Evolutionary conservation across 2,888 invertebrate species (phyloP), one percentile per base, ranked within the genome.

Genomic region (Masnerella sp.): DNA sequence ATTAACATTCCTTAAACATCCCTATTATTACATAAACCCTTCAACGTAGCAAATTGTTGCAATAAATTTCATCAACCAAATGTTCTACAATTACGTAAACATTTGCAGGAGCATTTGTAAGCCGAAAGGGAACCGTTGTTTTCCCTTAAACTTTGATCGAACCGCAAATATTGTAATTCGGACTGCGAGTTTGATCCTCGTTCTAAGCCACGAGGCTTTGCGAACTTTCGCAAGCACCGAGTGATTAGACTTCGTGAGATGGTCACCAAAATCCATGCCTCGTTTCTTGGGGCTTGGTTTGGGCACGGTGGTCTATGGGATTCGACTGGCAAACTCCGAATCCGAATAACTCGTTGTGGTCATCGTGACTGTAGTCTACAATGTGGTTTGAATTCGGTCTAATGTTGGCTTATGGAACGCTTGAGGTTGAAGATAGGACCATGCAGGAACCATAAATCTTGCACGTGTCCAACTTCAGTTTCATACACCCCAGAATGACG

Each of bases 391-490:
- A 81, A 80, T 82, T 78, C 77, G 77, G 79, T 78, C 78, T 74
- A 75, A 76, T 76, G 79, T 79, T 76, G 82, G 77, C 79, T 81
- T 80, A 79, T 80, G 78, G 77, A 79, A 77, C 80, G 78, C 77
- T 62, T 76, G 76, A 73, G 78, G 18, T 25, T 5, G 78, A 81
- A 79, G 83, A 83, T 84, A 80, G 80, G 82, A 84, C 83, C 84
- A 83, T 84, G 84, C 83, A 81, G 79, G 75, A 76, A 74, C 78
- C 78, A 81, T 83, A 84, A 84, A 84, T 84, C 81, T 81, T 79
- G 82, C 82, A 82, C 81, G 81, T 81, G 82, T 79, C 79, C 56
- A 70, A 65, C 49, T 49, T 62, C 32, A 49, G 49, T 67, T 61
- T 58, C 49, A 54, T 38, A 17, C 38, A 64, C 71, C 75, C 22